These are phyloP conservation scores for Oxyura jamaicensis DNA, from an alignment of 2,113 vertebrate species.

Conservation along the genomic window DNA sequence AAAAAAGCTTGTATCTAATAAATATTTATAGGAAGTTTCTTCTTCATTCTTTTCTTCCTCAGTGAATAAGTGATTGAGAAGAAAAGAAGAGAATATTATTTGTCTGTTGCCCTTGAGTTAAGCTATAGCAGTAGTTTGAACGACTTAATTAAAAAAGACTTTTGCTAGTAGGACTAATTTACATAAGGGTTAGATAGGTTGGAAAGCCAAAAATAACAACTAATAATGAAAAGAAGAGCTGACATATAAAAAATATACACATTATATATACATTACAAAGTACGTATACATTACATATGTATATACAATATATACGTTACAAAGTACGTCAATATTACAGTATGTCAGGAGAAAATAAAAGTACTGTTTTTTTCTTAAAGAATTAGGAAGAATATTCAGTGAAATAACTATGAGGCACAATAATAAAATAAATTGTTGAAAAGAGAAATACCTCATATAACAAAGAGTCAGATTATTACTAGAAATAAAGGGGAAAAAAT, in stretches of 20 bases:
- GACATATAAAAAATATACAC: background rate
- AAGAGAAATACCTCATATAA: background rate
- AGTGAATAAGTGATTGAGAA: background rate
- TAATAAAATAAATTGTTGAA: background rate
- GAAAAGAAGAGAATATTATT: background rate
- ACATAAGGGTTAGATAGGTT: background rate
- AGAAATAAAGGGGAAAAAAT: background rate
- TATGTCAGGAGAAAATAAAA: background rate
- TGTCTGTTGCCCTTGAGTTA: constrained; percentile 8
- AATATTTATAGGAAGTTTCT: background rate
- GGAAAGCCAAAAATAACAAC: background rate
- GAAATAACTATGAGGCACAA: background rate
- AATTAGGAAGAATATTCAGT: background rate
- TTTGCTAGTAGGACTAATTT: background rate
- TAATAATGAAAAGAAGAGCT: background rate
- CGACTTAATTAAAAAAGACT: background rate
- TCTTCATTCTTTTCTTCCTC: background rate
- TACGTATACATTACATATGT: too few relatives aligned
- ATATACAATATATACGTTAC: background rate
- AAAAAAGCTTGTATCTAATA: background rate
- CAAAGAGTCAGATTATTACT: background rate
- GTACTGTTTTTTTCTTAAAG: background rate
- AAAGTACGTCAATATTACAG: background rate
- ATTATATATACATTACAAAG: background rate
- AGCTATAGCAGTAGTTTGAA: background rate